These are phyloP conservation scores for Palythoa grandiflora DNA, from an alignment of 92 coral and sea anemone species.

Conservation along the genomic window DNA sequence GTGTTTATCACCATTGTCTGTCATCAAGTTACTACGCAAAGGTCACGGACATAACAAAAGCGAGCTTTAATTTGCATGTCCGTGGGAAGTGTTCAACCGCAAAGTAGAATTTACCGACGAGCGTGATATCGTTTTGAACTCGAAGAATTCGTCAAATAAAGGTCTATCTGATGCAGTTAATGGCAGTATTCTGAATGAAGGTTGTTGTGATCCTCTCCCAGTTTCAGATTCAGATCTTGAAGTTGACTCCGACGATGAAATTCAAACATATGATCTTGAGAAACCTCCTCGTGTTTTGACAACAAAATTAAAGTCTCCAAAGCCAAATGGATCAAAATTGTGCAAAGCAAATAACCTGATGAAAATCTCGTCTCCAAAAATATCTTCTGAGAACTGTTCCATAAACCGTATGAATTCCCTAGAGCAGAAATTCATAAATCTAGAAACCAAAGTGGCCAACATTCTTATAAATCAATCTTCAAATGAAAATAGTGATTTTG, in stretches of 20 bases:
- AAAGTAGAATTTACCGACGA: conserved; percentile 1
- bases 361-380: conserved; percentile 3
- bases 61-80: too few relatives aligned
- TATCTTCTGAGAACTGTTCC: conserved; percentile 8
- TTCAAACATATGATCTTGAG: not conserved
- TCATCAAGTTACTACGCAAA: too few relatives aligned
- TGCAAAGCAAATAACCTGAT: not conserved
- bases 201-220: not conserved
- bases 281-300: conserved; percentile 3
- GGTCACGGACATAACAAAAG: too few relatives aligned
- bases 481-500: not conserved
- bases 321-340: conserved; percentile 4
- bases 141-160: not conserved
- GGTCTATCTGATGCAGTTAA: not conserved
- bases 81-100: conserved; percentile 14
- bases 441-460: conserved; percentile 21
- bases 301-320: not conserved
- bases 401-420: not conserved
- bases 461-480: not conserved
- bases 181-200: not conserved
- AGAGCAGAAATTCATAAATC: not conserved
- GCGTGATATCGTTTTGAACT: not conserved
- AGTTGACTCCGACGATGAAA: not conserved
- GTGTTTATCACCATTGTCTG: too few relatives aligned
- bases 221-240: conserved; percentile 8